These are phyloP conservation scores for Linyphia triangularis DNA, from an alignment of 2,888 invertebrate species.

Conservation along the genomic window DNA sequence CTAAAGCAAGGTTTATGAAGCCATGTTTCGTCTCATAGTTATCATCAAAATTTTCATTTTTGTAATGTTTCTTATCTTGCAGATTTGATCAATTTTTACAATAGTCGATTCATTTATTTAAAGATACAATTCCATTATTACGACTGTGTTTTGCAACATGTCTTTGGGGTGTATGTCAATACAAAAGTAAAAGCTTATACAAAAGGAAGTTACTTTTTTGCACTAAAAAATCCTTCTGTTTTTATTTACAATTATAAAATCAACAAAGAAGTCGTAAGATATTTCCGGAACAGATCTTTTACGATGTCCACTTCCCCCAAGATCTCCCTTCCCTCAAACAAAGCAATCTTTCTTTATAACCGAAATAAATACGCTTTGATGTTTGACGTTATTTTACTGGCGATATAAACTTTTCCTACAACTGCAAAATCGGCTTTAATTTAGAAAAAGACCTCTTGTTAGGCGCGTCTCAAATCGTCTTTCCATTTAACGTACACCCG, in stretches of 20 bases:
- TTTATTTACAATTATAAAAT: slow-evolving; percentile 29
- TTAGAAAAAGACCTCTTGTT: slow-evolving; percentile 39
- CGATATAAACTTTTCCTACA: slow-evolving; percentile 48
- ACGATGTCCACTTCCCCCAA: background rate
- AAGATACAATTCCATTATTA: too few species aligned
- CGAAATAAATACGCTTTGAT: slow-evolving; percentile 64
- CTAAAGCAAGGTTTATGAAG: too few species aligned
- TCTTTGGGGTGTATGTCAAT: too few species aligned
- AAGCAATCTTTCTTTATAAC: slow-evolving; percentile 63
- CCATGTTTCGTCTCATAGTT: too few species aligned
- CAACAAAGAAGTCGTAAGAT: background rate
- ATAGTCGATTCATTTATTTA: too few species aligned
- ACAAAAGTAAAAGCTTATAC: too few species aligned
- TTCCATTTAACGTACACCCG: background rate
- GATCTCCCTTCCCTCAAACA: background rate
- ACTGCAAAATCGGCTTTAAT: slow-evolving; percentile 56
- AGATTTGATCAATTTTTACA: too few species aligned
- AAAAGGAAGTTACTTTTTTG: too few species aligned
- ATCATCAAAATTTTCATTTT: too few species aligned
- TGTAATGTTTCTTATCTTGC: too few species aligned
- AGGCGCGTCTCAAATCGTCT: background rate
- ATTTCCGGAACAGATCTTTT: slow-evolving; percentile 9
- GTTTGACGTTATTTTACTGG: slow-evolving; percentile 64
- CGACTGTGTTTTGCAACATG: too few species aligned
- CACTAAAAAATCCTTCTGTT: slow-evolving; percentile 2